Percentiles rank a stretch among this genome's conserved stretches.
These are phyloP conservation scores for Saccopteryx bilineata DNA, from an alignment of 2,113 vertebrate genomes.

Conservation along the genomic window DNA sequence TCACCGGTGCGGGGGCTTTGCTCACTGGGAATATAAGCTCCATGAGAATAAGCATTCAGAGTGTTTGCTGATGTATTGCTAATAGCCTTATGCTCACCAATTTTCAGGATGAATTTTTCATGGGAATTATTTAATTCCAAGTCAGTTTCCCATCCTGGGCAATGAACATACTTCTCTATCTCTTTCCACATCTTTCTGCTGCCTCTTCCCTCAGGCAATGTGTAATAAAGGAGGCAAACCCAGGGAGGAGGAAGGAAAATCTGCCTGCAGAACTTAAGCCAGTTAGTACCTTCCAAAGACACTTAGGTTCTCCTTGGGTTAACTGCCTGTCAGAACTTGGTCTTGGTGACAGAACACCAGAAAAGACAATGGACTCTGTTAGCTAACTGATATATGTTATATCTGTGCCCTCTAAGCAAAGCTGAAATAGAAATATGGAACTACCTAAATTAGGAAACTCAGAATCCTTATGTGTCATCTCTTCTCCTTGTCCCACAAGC, in stretches of 20 bases:
- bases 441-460: not conserved
- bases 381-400: not conserved
- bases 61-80: not conserved
- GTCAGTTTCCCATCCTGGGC: not conserved
- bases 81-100: not conserved
- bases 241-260: not conserved
- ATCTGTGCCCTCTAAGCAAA: not conserved
- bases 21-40: not conserved
- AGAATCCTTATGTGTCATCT: not conserved
- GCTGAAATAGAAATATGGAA: not conserved
- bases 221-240: not conserved
- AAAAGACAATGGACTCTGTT: not conserved
- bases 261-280: not conserved
- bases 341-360: not conserved
- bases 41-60: not conserved
- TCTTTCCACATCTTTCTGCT: not conserved
- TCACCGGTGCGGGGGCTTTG: not conserved
- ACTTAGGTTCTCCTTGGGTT: not conserved
- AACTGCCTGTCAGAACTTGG: not conserved
- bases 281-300: not conserved
- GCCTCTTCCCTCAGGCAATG: not conserved
- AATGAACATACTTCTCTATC: not conserved
- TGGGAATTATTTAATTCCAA: slow-evolving; percentile 1
- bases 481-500: not conserved
- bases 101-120: not conserved